Evolutionary conservation across 2,888 invertebrate species (phyloP).

Genomic region (Nymphalis polychloros): DNA sequence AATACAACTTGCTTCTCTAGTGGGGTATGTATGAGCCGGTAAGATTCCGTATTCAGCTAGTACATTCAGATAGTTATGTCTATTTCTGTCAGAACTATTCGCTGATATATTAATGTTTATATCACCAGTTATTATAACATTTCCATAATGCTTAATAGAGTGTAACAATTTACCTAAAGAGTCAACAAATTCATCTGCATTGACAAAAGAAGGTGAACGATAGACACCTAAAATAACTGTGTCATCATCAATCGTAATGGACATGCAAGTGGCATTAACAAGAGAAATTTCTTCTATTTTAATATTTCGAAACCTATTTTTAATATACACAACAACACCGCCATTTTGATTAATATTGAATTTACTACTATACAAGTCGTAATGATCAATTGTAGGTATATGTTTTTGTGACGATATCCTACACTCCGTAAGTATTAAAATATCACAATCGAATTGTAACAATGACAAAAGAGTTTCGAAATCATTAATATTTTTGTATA

Average conservation of each 20-base stretch:
- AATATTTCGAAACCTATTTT: not conserved
- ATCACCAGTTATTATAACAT: slow-evolving; percentile 33
- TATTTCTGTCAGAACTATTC: slow-evolving; percentile 3
- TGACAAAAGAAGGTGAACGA: slow-evolving; percentile 7
- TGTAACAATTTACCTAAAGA: slow-evolving; percentile 2
- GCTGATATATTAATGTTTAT: slow-evolving; percentile 28
- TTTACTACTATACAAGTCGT: not conserved
- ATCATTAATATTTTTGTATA: slow-evolving; percentile 2
- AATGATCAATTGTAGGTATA: not conserved
- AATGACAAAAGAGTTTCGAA: not conserved
- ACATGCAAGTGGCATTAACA: slow-evolving; percentile 13
- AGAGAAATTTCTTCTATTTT: slow-evolving; percentile 2
- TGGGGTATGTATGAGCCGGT: slow-evolving; percentile 31
- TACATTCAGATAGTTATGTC: slow-evolving; percentile 9
- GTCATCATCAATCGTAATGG: not conserved
- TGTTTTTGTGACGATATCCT: slow-evolving; percentile 2
- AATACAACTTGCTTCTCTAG: slow-evolving; percentile 35
- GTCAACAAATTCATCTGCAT: slow-evolving; percentile 9
- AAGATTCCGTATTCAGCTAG: slow-evolving; percentile 11
- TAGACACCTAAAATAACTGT: slow-evolving; percentile 10
- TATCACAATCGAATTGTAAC: slow-evolving; percentile 9
- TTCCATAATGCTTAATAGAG: slow-evolving; percentile 14
- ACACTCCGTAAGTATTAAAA: slow-evolving; percentile 20
- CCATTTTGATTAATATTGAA: slow-evolving; percentile 5
- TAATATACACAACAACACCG: slow-evolving; percentile 14